These are phyloP conservation scores for Triops longicaudatus DNA, from an alignment of 1,140 invertebrate genomes.

Conservation along the genomic window DNA sequence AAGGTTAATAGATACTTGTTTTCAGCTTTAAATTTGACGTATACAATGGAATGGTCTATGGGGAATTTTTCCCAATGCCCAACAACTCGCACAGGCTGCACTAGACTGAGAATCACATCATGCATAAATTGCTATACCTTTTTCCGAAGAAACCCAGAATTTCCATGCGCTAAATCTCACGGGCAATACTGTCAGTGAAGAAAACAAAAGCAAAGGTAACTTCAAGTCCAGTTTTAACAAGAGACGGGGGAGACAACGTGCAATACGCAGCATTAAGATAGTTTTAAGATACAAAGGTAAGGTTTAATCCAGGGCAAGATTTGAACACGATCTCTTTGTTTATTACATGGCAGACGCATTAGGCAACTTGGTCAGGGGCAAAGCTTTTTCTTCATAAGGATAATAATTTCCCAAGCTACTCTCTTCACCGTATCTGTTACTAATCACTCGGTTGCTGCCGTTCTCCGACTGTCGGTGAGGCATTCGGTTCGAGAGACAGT, in stretches of 20 bases:
- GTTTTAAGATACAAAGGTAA: too few relatives aligned
- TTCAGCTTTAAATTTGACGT: not conserved
- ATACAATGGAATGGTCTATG: constrained; percentile 8
- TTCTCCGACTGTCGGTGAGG: not conserved
- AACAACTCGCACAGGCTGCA: constrained; percentile 4
- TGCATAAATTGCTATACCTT: not conserved
- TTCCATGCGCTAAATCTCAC: too few relatives aligned
- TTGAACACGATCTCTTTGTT: not conserved
- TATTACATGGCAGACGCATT: constrained; percentile 2
- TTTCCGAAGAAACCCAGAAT: too few relatives aligned
- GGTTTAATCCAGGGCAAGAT: not conserved
- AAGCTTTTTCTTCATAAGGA: constrained; percentile 1
- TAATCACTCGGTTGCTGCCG: not conserved
- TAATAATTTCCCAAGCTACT: not conserved
- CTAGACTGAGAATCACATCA: constrained; percentile 12
- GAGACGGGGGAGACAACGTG: not conserved
- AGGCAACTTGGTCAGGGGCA: not conserved
- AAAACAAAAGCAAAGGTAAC: not conserved
- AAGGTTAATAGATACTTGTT: not conserved
- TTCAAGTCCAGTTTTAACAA: not conserved
- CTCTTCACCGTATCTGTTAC: not conserved
- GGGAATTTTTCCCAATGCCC: not conserved
- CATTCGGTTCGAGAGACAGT: not conserved
- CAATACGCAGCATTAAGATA: not conserved
- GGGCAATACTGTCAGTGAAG: too few relatives aligned